Evolutionary conservation across 1,140 invertebrate species (phyloP), one percentile per base, ranked within the genome.

Genomic region (Dolichoris vasculosae): DNA sequence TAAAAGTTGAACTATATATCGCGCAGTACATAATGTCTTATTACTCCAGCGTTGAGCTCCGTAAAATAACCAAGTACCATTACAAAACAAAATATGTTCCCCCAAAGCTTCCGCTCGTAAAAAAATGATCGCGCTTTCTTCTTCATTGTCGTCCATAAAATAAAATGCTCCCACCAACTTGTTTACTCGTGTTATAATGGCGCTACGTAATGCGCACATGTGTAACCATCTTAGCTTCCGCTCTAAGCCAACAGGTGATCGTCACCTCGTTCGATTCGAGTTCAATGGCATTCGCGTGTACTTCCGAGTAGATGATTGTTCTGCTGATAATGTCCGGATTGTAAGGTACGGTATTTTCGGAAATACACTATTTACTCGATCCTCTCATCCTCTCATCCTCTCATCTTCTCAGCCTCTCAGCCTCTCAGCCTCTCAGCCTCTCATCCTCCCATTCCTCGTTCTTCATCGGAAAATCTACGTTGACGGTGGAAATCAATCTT

Each of bases 71-170:
- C 38, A 73, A 73, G 69, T 73, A 23, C 8, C 23, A 43, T 73
- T 73, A 73, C 38, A 40, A 73, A 73, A 43, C 40, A 73, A 73
- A 73, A 73, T 73, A 73, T 43, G 26, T 73, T 73, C 38, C 38
- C 38, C 30, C 6, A 30, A 67, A 73, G 69, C 7, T 73, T 40
- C 38, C 69, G 69, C 69, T 73, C 69, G 69, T 73, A 73, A 73
- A 73, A 40, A 73, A 73, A 73, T 43, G 69, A 73, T 73, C 69
- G 69, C 23, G 69, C 20, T 40, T 73, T 4, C 35, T 43, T 43
- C 69, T 40, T 43, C 40, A 73, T 43, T 43, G 69, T 73, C 20
- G 38, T n/a, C 38, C 69, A 73, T 73, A 73, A 73, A 73, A 73
- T 73, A 73, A 73, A 73, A 43, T 73, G 69, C 69, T n/a, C 11